These are phyloP conservation scores for Drosophila elegans DNA, from an alignment of 1,140 invertebrate genomes.

Conservation along the genomic window DNA sequence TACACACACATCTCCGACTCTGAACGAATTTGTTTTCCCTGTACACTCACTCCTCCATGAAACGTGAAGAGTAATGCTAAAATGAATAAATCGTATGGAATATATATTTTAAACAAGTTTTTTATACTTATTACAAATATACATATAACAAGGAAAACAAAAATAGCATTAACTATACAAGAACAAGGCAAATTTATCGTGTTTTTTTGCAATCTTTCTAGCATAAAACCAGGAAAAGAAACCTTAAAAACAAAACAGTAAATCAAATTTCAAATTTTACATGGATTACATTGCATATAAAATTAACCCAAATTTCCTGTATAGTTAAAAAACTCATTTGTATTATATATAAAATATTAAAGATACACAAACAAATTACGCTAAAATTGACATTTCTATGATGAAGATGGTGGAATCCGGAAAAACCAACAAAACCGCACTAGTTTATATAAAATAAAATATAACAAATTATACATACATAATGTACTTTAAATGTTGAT, in stretches of 20 bases:
- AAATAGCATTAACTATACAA: conserved; percentile 72
- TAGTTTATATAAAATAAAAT: conserved; percentile 64
- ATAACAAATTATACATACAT: conserved; percentile 73
- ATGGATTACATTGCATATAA: conserved; percentile 56
- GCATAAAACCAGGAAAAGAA: conserved; percentile 32
- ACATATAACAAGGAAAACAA: conserved; percentile 48
- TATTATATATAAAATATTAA: conserved; percentile 71
- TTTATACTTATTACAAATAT: conserved; percentile 79
- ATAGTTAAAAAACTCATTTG: conserved; percentile 77
- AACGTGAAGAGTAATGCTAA: conserved; percentile 33
- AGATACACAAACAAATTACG: conserved; percentile 46
- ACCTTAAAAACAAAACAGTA: conserved; percentile 18
- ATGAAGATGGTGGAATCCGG: conserved; percentile 27
- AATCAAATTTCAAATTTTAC: conserved; percentile 65
- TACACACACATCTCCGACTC: conserved; percentile 33
- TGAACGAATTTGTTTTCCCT: conserved; percentile 67
- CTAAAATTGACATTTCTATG: conserved; percentile 29
- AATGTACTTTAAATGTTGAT: conserved; percentile 77
- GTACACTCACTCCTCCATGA: conserved; percentile 16
- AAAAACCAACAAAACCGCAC: conserved; percentile 50
- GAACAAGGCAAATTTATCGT: conserved; percentile 50
- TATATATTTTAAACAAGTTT: conserved; percentile 79
- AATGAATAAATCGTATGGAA: conserved; percentile 57
- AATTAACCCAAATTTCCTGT: conserved; percentile 72
- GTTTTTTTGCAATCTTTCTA: conserved; percentile 70